Conservation (phyloP, 2,113 vertebrate genomes). For the Alexandromys fortis region DNA sequence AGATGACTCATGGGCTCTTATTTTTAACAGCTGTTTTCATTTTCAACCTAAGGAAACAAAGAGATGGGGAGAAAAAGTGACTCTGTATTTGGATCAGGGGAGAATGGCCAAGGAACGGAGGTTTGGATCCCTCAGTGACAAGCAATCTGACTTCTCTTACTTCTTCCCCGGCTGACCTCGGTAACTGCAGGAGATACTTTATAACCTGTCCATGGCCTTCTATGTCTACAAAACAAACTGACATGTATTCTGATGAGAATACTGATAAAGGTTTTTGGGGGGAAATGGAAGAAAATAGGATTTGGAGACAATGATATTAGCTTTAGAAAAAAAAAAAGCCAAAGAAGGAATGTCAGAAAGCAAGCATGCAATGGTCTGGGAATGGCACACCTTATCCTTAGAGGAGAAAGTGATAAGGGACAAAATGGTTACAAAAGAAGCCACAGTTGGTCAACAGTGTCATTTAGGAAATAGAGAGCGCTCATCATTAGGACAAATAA, state of each 20-base stretch:
- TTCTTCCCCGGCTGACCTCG: neutral
- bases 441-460: neutral
- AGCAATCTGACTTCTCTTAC: constrained; percentile 12
- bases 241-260: neutral
- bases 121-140: constrained; percentile 25
- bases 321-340: neutral
- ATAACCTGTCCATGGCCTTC: constrained; percentile 6
- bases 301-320: neutral
- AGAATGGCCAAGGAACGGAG: constrained; percentile 51
- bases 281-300: neutral
- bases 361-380: neutral
- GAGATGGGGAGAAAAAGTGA: constrained; percentile 66
- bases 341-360: neutral
- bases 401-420: constrained; percentile 31
- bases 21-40: constrained; percentile 84
- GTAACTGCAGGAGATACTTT: neutral
- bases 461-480: neutral
- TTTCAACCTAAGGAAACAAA: constrained; percentile 77
- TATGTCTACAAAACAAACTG: neutral
- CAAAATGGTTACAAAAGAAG: constrained; percentile 18
- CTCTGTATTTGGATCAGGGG: constrained; percentile 57
- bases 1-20: constrained; percentile 82
- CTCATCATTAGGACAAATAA: neutral
- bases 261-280: neutral
- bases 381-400: neutral